Percentiles rank a stretch among this genome's conserved stretches.
These are phyloP conservation scores for Bacillus rossius DNA, from an alignment of 1,140 invertebrate species.

Conservation along the genomic window DNA sequence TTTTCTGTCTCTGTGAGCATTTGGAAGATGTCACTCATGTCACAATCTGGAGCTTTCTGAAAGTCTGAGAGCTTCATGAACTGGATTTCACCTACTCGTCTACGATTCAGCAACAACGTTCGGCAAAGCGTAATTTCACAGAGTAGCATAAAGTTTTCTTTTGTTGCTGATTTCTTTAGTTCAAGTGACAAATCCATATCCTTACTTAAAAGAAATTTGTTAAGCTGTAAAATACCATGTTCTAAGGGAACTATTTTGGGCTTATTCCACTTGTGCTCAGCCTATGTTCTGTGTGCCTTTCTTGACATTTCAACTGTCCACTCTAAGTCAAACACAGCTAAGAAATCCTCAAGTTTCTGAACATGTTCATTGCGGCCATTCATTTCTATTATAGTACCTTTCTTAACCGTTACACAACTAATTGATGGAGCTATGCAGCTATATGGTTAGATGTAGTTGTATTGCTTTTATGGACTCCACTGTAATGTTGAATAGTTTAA, in stretches of 20 bases:
- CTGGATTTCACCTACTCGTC: conserved; percentile 14
- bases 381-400: no score
- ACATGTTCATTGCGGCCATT: no score
- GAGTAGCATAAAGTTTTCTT: conserved; percentile 4
- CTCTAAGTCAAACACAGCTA: neutral
- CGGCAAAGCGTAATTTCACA: conserved; percentile 1
- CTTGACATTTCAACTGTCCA: neutral
- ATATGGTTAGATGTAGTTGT: no score
- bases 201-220: conserved; percentile 3
- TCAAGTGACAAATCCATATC: conserved; percentile 1
- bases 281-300: neutral
- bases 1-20: conserved; percentile 12
- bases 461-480: no score
- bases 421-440: no score
- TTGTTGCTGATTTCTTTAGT: neutral
- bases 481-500: no score
- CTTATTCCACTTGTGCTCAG: neutral
- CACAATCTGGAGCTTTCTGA: neutral
- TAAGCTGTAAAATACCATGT: neutral
- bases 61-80: conserved; percentile 2
- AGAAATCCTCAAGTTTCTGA: neutral
- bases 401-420: no score
- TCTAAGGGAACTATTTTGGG: neutral
- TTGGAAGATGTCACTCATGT: neutral
- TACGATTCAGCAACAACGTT: conserved; percentile 12